phyloP scores from a whole-genome alignment of 2,888 invertebrate species.

The Euzetes globulus region DNA sequence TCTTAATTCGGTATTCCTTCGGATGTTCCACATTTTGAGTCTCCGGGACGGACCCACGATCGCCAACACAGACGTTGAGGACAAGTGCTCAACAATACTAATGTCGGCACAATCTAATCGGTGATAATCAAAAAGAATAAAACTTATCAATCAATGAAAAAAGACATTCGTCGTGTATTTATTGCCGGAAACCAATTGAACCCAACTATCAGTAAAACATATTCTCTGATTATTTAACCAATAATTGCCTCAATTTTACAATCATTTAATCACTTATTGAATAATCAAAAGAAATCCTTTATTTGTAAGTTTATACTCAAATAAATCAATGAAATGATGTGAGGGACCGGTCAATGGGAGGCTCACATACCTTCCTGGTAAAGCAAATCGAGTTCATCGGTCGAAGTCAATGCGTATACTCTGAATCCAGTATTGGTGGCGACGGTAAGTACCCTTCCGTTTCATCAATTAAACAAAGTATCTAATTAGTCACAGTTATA shows the following conservation, averaged over 20 bases:
- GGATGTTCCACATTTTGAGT: slow-evolving; percentile 92
- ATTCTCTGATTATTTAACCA: too few relatives aligned
- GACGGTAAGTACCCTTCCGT: slow-evolving; percentile 69
- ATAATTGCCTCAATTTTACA: too few relatives aligned
- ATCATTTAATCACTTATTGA: neutral
- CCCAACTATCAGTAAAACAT: neutral
- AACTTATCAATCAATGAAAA: neutral
- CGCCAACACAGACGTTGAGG: slow-evolving; percentile 93
- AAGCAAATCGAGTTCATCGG: slow-evolving; percentile 63
- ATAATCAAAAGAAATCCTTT: neutral
- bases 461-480: slow-evolving; percentile 39
- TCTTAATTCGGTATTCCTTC: slow-evolving; percentile 95
- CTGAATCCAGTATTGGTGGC: slow-evolving; percentile 85
- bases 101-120: slow-evolving; percentile 50
- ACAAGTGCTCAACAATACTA: slow-evolving; percentile 86
- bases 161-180: neutral
- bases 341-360: neutral
- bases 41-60: slow-evolving; percentile 86
- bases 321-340: slow-evolving; percentile 18
- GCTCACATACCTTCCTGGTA: slow-evolving; percentile 64
- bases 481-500: neutral
- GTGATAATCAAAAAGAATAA: neutral
- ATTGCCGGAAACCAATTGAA: neutral
- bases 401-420: slow-evolving; percentile 64
- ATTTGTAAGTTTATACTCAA: too few relatives aligned